A percentile compares a stretch with the other conserved stretches of the same genome.
These are phyloP conservation scores for Mesorhabditis sp. DNA, from an alignment of 2,888 invertebrate species.

Conservation along the genomic window DNA sequence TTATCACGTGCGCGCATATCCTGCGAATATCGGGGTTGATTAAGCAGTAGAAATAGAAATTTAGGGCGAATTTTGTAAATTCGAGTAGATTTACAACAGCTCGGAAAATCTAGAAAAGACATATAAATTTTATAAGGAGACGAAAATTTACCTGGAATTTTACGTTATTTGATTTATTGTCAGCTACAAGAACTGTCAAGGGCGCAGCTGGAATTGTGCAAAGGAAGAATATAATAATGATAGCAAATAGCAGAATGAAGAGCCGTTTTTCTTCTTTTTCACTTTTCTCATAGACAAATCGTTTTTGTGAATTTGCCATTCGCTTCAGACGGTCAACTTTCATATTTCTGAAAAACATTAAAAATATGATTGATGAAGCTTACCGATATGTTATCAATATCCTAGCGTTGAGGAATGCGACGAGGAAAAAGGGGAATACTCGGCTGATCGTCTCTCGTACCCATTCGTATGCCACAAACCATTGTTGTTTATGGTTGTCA, in stretches of 20 bases:
- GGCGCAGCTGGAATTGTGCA: slow-evolving; percentile 63
- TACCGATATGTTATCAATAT: slow-evolving; percentile 61
- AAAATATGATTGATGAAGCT: not conserved
- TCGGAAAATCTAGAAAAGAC: slow-evolving; percentile 60
- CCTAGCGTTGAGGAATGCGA: slow-evolving; percentile 61
- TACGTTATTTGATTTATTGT: slow-evolving; percentile 51
- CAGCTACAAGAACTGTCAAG: slow-evolving; percentile 60
- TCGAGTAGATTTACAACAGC: slow-evolving; percentile 62
- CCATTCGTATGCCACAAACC: slow-evolving; percentile 50
- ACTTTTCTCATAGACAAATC: slow-evolving; percentile 40
- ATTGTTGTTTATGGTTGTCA: slow-evolving; percentile 40
- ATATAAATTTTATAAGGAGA: slow-evolving; percentile 9
- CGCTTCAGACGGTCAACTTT: slow-evolving; percentile 58
- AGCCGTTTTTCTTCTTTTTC: slow-evolving; percentile 61
- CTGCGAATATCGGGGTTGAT: slow-evolving; percentile 53
- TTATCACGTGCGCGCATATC: slow-evolving; percentile 49
- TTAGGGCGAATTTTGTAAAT: slow-evolving; percentile 63
- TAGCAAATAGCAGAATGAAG: slow-evolving; percentile 61
- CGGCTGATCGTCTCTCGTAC: slow-evolving; percentile 59
- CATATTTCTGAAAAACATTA: slow-evolving; percentile 50
- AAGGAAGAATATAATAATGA: slow-evolving; percentile 62
- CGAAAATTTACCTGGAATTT: slow-evolving; percentile 44
- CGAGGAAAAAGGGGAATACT: slow-evolving; percentile 61
- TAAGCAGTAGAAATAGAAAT: slow-evolving; percentile 62
- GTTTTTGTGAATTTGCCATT: slow-evolving; percentile 42